Conservation (phyloP, 2,888 invertebrate species). For the Proisotoma minuta region DNA sequence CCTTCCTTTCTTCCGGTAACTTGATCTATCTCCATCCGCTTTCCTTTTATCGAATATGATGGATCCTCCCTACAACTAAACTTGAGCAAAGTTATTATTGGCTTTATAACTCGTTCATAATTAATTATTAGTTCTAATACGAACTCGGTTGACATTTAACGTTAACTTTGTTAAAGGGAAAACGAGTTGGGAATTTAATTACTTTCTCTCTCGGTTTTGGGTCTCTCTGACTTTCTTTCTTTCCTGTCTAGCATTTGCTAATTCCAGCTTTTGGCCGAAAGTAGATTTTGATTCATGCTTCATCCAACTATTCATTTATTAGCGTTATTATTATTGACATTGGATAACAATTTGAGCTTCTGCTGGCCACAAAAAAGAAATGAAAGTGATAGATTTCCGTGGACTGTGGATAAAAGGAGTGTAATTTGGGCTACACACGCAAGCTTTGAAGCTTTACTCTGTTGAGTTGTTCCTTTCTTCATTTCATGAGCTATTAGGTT, state of each 20-base stretch:
- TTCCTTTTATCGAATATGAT: not conserved
- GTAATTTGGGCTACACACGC: not conserved
- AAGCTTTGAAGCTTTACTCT: too few species aligned
- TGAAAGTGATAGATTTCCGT: slow-evolving; percentile 6
- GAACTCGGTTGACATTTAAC: too few species aligned
- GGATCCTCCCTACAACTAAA: too few species aligned
- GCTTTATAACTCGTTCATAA: too few species aligned
- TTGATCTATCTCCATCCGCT: slow-evolving; percentile 1
- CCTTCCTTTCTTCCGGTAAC: slow-evolving; percentile 7
- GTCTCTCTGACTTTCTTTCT: not conserved
- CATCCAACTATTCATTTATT: not conserved
- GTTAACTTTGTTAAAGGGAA: too few species aligned
- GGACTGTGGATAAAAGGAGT: not conserved
- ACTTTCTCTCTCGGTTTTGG: not conserved
- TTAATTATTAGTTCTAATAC: too few species aligned
- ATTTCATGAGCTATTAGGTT: too few species aligned
- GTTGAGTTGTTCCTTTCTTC: too few species aligned
- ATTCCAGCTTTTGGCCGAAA: too few species aligned
- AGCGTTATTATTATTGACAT: slow-evolving; percentile 4
- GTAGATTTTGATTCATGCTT: slow-evolving; percentile 1
- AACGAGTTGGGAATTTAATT: too few species aligned
- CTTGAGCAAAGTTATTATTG: too few species aligned
- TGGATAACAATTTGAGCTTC: slow-evolving; percentile 6
- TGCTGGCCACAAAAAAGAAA: not conserved
- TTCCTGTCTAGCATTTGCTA: not conserved